These are phyloP conservation scores for Mycetomoellerius zeteki DNA, from an alignment of 1,140 invertebrate species.

Conservation along the genomic window DNA sequence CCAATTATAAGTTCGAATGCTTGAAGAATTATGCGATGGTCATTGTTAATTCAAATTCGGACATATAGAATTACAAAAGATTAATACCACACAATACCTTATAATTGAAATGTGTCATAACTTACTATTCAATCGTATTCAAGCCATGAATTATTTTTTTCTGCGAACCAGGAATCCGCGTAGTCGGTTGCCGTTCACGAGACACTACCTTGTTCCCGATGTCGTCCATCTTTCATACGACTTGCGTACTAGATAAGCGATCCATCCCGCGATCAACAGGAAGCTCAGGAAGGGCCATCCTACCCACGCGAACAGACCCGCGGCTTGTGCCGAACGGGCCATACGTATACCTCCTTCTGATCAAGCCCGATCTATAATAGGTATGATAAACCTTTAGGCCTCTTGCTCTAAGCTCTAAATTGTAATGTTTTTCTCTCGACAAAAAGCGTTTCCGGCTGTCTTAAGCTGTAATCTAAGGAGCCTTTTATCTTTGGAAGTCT, in stretches of 20 bases:
- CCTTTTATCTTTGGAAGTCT: too few relatives aligned
- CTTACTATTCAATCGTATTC: slow-evolving; percentile 12
- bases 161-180: neutral
- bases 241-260: slow-evolving; percentile 66
- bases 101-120: neutral
- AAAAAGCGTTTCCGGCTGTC: too few relatives aligned
- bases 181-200: neutral
- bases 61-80: neutral
- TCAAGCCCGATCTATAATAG: neutral
- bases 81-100: neutral
- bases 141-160: neutral
- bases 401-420: too few relatives aligned
- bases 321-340: neutral
- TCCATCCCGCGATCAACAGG: slow-evolving; percentile 63
- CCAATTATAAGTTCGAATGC: neutral
- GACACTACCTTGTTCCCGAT: neutral
- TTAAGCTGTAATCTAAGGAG: too few relatives aligned
- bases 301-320: slow-evolving; percentile 64
- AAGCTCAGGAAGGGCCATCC: slow-evolving; percentile 77
- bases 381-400: too few relatives aligned
- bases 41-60: neutral
- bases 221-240: slow-evolving; percentile 59
- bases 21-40: neutral
- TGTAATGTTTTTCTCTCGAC: too few relatives aligned
- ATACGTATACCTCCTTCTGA: slow-evolving; percentile 43